Evolutionary conservation across 1,140 invertebrate species (phyloP).

Genomic region (Campoletis sonorensis): DNA sequence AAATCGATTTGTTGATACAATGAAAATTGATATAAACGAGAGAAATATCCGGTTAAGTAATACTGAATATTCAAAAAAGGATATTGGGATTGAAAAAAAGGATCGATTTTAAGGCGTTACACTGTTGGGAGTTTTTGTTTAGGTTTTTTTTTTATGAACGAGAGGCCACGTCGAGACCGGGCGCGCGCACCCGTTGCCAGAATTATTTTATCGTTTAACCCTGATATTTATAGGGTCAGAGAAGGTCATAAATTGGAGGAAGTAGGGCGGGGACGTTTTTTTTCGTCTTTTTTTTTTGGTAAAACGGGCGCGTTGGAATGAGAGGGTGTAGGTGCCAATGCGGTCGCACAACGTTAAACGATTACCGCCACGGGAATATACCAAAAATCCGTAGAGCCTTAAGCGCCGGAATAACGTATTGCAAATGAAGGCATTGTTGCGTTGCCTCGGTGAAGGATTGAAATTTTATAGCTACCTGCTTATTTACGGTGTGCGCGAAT

Average conservation of each 20-base stretch:
- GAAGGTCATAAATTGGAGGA: conserved; percentile 53
- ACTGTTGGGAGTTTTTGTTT: not conserved
- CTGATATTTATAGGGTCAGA: conserved; percentile 53
- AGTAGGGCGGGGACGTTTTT: not conserved
- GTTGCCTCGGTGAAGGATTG: conserved; percentile 3
- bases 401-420: conserved; percentile 35
- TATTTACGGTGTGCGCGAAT: no score
- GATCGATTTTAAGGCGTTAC: not conserved
- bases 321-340: conserved; percentile 25
- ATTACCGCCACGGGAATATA: conserved; percentile 35
- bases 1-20: no score
- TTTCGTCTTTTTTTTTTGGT: no score
- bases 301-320: not conserved
- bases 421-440: not conserved
- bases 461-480: conserved; percentile 24
- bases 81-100: no score
- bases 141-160: conserved; percentile 2
- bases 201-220: conserved; percentile 53
- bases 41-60: no score
- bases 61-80: no score
- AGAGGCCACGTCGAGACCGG: conserved; percentile 1
- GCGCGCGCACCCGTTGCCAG: conserved; percentile 50
- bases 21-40: no score
- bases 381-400: conserved; percentile 14
- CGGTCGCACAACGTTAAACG: conserved; percentile 36